Conservation (phyloP, 2,888 invertebrate genomes). For the Mellilla xanthometata region DNA sequence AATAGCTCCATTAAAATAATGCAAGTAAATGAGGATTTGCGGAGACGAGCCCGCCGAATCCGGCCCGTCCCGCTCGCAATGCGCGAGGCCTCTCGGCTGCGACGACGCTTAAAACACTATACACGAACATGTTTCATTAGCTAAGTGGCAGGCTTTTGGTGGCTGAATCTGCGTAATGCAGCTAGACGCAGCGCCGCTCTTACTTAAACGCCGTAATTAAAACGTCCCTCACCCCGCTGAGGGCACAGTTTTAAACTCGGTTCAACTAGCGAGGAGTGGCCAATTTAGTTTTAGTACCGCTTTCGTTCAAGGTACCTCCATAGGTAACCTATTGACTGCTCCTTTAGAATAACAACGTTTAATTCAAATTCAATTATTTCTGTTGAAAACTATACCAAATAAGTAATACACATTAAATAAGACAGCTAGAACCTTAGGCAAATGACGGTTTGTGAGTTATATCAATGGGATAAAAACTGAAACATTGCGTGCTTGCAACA, state of each 20-base stretch:
- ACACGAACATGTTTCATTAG: constrained; percentile 83
- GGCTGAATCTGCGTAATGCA: constrained; percentile 80
- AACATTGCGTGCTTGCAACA: constrained; percentile 36
- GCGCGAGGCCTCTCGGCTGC: constrained; percentile 51
- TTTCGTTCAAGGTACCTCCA: constrained; percentile 58
- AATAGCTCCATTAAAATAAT: constrained; percentile 83
- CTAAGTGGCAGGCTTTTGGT: constrained; percentile 83
- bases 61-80: constrained; percentile 64
- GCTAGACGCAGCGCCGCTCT: constrained; percentile 76
- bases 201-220: constrained; percentile 82
- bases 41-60: constrained; percentile 74
- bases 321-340: constrained; percentile 27
- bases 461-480: not conserved
- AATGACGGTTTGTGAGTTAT: too few relatives aligned
- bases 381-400: too few relatives aligned
- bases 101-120: constrained; percentile 75
- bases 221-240: constrained; percentile 65
- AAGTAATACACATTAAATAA: too few relatives aligned
- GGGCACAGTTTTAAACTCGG: constrained; percentile 76
- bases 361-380: too few relatives aligned
- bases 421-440: too few relatives aligned
- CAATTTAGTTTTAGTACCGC: constrained; percentile 75
- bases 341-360: too few relatives aligned
- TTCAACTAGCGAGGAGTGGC: constrained; percentile 74
- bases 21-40: constrained; percentile 82